Evolutionary conservation across 2,888 invertebrate genomes (phyloP), one percentile per base, ranked within the genome.

Genomic region (Macrophya alboannulata): DNA sequence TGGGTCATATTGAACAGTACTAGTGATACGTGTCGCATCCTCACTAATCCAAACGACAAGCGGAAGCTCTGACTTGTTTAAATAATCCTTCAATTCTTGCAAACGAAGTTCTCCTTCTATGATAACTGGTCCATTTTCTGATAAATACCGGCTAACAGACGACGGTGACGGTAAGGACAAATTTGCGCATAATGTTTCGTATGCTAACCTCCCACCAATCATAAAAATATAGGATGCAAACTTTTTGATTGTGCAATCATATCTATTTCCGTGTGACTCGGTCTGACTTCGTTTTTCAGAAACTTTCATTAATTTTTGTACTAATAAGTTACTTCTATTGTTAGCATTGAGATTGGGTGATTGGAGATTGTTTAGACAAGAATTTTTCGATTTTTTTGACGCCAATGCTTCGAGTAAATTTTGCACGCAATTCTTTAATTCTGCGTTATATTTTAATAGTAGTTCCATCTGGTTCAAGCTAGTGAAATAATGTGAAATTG

Each of bases 11-110:
- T 87, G 84, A 37, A 88, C 72, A 40, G 86, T 87, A 37, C 87
- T 86, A 51, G 87, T 88, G 77, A 90, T 89, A 59, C 86, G 85
- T 10, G 89, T 89, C 4, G 86, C 88, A 86, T 89, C 89, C 79
- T 87, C 87, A 37, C 88, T 88, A 15, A 89, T 40, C 88, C 88
- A 89, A 31, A 90, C 87, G 9, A 37, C 40, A 40, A 59, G 71
- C 8, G 87, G 87, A 59, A 87, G 85, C 48, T 88, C 87, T 71
- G 86, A 74, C 8, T 62, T 65, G 31, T 77, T 51, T 74, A 89
- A 85, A 82, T 88, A 89, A 17, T 85, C 25, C 83, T 86, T 87
- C 15, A 89, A 74, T 31, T 88, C 86, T 40, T 74, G 43, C 17
- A 84, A 81, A 45, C 86, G 72, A 43, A 86, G 84, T 55, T 86